phyloP scores from a whole-genome alignment of 2,797 vertebrate species.

The Gambelia wislizenii region DNA sequence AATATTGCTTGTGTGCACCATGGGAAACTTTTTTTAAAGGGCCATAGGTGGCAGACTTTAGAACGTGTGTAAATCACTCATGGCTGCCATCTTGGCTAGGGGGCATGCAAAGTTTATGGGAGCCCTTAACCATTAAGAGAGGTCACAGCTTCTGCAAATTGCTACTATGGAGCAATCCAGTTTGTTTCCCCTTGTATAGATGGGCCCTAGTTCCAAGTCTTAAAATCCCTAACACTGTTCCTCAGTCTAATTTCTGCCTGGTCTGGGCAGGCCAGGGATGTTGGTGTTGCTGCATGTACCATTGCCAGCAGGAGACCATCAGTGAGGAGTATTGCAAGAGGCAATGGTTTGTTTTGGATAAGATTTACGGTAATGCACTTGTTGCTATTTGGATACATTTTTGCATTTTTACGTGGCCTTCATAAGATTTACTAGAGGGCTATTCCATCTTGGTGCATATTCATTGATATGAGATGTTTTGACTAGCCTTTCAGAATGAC shows the following conservation, averaged over 20 bases:
- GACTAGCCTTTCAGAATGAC: background rate
- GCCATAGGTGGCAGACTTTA: too few species aligned
- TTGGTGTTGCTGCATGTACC: background rate
- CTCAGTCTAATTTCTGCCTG: background rate
- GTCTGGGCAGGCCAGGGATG: background rate
- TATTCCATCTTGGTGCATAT: background rate
- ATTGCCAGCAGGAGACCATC: background rate
- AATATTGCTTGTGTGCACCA: too few species aligned
- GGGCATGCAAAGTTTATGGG: too few species aligned
- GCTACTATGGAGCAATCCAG: too few species aligned
- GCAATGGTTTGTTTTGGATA: background rate
- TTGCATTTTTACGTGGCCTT: background rate
- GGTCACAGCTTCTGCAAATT: too few species aligned
- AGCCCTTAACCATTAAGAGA: too few species aligned
- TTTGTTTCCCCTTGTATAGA: too few species aligned
- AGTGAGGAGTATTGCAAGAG: background rate
- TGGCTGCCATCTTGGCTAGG: too few species aligned
- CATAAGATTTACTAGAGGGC: background rate
- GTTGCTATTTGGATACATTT: background rate
- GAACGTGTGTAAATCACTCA: too few species aligned
- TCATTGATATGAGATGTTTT: background rate
- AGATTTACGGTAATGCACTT: background rate
- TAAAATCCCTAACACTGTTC: background rate
- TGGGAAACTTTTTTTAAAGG: too few species aligned
- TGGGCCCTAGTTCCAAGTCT: too few species aligned